phyloP scores from a whole-genome alignment of 1,140 invertebrate species.

The Hylyphantes graminicola region DNA sequence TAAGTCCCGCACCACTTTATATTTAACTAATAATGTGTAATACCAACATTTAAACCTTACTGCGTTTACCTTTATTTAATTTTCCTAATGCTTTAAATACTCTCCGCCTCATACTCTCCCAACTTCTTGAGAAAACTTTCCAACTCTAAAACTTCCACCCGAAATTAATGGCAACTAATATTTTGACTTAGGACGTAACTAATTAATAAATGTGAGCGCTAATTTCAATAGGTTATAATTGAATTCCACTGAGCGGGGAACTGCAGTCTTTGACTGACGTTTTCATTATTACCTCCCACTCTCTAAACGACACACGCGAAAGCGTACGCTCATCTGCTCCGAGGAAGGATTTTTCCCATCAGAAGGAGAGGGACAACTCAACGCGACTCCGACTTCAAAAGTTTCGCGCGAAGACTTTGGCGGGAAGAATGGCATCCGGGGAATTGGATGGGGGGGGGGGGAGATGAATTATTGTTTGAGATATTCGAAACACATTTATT shows the following conservation, averaged over 20 bases:
- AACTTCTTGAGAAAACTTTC: no score
- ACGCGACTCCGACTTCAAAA: conserved; percentile 1
- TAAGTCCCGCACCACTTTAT: no score
- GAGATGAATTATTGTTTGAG: conserved; percentile 24
- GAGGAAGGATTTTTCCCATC: conserved; percentile 5
- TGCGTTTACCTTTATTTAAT: no score
- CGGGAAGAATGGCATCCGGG: conserved; percentile 10
- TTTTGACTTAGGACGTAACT: conserved; percentile 26
- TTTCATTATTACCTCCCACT: conserved; percentile 29
- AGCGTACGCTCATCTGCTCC: no score
- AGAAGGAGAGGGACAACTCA: not conserved
- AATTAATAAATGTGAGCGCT: conserved; percentile 34
- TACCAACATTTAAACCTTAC: no score
- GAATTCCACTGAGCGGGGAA: not conserved
- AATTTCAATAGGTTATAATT: conserved; percentile 25
- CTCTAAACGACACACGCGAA: conserved; percentile 12
- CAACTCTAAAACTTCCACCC: not conserved
- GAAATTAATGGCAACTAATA: conserved; percentile 23
- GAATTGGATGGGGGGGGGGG: not conserved
- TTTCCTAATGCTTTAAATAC: no score
- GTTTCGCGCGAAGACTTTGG: conserved; percentile 14
- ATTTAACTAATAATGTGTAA: no score
- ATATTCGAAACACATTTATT: conserved; percentile 23
- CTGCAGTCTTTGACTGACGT: conserved; percentile 11
- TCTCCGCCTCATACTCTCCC: no score